Evolutionary conservation across 2,113 vertebrate genomes (phyloP), one percentile per base, ranked within the genome.

Genomic region (Brevimyrus niger): DNA sequence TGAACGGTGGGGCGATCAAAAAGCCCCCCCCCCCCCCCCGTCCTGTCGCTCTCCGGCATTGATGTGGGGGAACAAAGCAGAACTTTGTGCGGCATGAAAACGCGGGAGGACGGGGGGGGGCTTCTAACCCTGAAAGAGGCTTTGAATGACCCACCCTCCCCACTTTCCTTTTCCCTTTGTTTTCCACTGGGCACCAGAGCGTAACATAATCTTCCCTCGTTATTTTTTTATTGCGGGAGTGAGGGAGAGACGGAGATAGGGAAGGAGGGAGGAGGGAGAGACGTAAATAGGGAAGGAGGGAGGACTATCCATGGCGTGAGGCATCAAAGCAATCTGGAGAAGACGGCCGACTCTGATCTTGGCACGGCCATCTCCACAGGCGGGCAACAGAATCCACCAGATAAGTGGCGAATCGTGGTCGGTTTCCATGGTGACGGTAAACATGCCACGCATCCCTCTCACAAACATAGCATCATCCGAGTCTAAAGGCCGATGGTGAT

Each of bases 1-100:
- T 84, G 88, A 90, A 88, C 27, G 84, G 61, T 91, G 87, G 82
- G 88, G 87, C 90, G 88, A 92, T 91, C 88, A 93, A 88, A 92
- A 89, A 86, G 88, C 15, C 87, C 47, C 23, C 86, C 86, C 27
- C 86, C 27, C 15, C 87, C 47, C 89, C 87, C 86, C 88, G 90
- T 90, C 83, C 90, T 91, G 92, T 90, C 90, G 88, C 90, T 91
- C 89, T 90, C 91, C 90, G 89, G 85, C 90, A 89, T 91, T 92
- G 91, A 92, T 90, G 90, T 89, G 89, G 82, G 61, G 89, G 90
- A 90, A 91, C 90, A 92, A 93, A 90, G 61, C 46, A 86, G 88
- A 92, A 93, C 91, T 92, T 90, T 92, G 91, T 92, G 91, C 87
- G 83, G 90, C 91, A 92, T 92, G 91, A 91, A 92, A 88, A 89